These are phyloP conservation scores for Tribolium castaneum DNA, from an alignment of 1,140 invertebrate genomes.

Conservation along the genomic window DNA sequence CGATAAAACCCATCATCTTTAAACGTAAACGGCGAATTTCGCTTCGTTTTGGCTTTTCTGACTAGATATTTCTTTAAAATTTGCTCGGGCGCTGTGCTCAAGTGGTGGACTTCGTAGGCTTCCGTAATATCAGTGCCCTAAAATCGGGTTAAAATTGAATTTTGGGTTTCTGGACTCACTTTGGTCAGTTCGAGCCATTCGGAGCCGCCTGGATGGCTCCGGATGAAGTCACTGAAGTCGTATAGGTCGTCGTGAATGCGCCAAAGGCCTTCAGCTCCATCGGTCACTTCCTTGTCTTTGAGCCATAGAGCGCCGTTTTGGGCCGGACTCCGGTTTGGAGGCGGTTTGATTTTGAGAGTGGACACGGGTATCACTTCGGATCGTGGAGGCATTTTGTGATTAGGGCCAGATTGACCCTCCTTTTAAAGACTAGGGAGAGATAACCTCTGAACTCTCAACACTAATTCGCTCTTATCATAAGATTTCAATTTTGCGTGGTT, in stretches of 20 bases:
- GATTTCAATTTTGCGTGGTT: not conserved
- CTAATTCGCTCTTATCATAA: not conserved
- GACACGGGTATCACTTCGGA: slow-evolving; percentile 45
- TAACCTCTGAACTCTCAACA: not conserved
- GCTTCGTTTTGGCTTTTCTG: slow-evolving; percentile 65
- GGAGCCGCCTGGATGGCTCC: slow-evolving; percentile 80
- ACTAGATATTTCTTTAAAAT: slow-evolving; percentile 72
- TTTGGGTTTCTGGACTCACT: slow-evolving; percentile 22
- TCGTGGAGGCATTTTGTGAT: slow-evolving; percentile 50
- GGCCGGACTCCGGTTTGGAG: slow-evolving; percentile 38
- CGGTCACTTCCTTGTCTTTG: slow-evolving; percentile 59
- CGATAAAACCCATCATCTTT: slow-evolving; percentile 74
- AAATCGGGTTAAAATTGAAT: not conserved
- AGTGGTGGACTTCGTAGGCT: slow-evolving; percentile 74
- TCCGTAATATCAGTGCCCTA: slow-evolving; percentile 80
- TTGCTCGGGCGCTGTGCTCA: slow-evolving; percentile 64
- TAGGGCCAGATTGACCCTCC: not conserved
- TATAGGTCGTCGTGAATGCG: slow-evolving; percentile 81
- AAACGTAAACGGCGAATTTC: slow-evolving; percentile 74
- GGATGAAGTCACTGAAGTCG: slow-evolving; percentile 75
- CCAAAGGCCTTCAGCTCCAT: slow-evolving; percentile 82
- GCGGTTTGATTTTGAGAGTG: slow-evolving; percentile 47
- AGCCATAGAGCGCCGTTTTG: slow-evolving; percentile 52
- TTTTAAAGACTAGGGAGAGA: not conserved
- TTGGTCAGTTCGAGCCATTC: slow-evolving; percentile 73